These are phyloP conservation scores for Drosophila mercatorum DNA, from an alignment of 2,888 invertebrate genomes.

Conservation along the genomic window DNA sequence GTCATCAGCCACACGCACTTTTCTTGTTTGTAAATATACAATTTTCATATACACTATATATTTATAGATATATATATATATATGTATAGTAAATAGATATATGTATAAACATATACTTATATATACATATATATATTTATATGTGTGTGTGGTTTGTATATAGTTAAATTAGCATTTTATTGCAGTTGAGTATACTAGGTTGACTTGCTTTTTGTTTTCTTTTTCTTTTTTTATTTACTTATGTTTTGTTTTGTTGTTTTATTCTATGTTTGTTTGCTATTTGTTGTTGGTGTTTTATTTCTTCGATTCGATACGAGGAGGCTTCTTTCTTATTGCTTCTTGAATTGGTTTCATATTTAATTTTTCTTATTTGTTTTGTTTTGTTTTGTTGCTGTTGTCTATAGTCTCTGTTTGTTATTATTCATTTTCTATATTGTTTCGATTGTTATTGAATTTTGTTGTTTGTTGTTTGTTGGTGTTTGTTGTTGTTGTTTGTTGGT, in stretches of 20 bases:
- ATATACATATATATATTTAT: constrained; percentile 15
- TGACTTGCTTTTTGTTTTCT: constrained; percentile 56
- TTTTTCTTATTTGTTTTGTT: background rate
- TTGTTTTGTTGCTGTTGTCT: constrained; percentile 20
- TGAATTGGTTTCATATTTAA: constrained; percentile 37
- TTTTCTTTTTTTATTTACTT: constrained; percentile 20
- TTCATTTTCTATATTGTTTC: constrained; percentile 20
- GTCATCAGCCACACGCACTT: constrained; percentile 27
- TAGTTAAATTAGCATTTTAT: constrained; percentile 70
- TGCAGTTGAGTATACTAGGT: constrained; percentile 76
- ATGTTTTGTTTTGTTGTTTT: constrained; percentile 17
- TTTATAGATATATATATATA: constrained; percentile 13
- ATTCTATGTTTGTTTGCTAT: constrained; percentile 22
- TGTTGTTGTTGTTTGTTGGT: constrained; percentile 28
- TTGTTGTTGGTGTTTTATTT: constrained; percentile 40
- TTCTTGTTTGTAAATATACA: constrained; percentile 70
- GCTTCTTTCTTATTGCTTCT: constrained; percentile 70
- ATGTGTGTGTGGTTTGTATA: constrained; percentile 58
- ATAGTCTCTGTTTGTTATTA: constrained; percentile 41
- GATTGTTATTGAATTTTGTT: constrained; percentile 35
- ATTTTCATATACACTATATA: constrained; percentile 59
- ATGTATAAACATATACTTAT: constrained; percentile 27
- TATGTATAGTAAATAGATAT: constrained; percentile 22
- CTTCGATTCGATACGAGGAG: constrained; percentile 57
- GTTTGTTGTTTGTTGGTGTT: constrained; percentile 20